A percentile compares a stretch with the other conserved stretches of the same genome.
These are phyloP conservation scores for Tupiocoris notatus DNA, from an alignment of 2,888 invertebrate genomes.

Conservation along the genomic window DNA sequence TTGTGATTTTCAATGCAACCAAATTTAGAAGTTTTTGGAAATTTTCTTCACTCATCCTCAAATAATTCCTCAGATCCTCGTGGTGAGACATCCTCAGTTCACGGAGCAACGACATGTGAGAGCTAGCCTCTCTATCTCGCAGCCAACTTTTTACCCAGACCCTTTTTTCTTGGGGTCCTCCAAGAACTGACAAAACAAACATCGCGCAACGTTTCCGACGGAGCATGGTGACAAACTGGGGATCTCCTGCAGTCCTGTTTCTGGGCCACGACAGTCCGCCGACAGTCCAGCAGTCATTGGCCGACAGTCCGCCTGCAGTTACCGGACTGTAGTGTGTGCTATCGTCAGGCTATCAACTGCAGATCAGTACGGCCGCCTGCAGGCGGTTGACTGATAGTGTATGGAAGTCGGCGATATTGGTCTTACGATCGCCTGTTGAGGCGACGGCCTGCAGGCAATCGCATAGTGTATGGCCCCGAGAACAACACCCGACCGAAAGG, in stretches of 20 bases:
- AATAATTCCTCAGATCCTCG: constrained; percentile 40
- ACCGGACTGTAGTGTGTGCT: too few species aligned
- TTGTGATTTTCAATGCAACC: constrained; percentile 29
- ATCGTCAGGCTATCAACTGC: background rate
- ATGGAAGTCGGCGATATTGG: too few species aligned
- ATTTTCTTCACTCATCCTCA: constrained; percentile 42
- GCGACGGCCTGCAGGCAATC: background rate
- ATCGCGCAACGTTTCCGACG: constrained; percentile 40
- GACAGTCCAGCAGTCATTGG: background rate
- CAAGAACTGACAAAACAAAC: constrained; percentile 21
- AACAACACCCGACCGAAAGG: too few species aligned
- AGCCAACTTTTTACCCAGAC: constrained; percentile 20
- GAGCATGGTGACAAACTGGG: constrained; percentile 41
- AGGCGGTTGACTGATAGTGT: too few species aligned
- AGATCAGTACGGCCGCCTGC: too few species aligned
- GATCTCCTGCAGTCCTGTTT: constrained; percentile 24
- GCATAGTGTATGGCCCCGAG: background rate
- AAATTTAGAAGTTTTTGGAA: constrained; percentile 41
- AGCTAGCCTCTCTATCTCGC: constrained; percentile 25
- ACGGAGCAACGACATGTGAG: constrained; percentile 33
- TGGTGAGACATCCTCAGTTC: constrained; percentile 38
- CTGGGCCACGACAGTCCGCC: too few species aligned
- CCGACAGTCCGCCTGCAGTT: too few species aligned
- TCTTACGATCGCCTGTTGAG: too few species aligned
- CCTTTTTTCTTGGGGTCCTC: constrained; percentile 23